Evolutionary conservation across 2,888 invertebrate genomes (phyloP), one percentile per base, ranked within the genome.

Genomic region (Zelleria hepariella): DNA sequence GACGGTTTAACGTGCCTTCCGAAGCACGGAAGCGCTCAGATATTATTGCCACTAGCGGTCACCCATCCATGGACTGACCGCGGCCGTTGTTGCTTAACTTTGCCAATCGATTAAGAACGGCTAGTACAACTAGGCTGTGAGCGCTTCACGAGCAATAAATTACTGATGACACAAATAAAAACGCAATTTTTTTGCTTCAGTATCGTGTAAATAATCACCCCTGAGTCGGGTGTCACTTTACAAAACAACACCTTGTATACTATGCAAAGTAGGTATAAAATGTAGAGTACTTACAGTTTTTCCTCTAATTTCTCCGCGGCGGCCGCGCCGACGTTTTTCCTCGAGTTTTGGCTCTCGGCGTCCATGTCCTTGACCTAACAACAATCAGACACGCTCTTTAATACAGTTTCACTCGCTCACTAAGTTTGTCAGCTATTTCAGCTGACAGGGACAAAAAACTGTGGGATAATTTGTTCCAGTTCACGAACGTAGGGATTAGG

Each of bases 281-380:
- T 23, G 23, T 23, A 23, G 1, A 7, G 23, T 53, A 81, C 87
- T 86, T 65, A 88, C 87, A 88, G 67, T 73, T 84, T 88, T 66
- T 86, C 86, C 67, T 86, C 85, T 6, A 87, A 72, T 56, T 77
- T 79, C 68, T 73, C 53, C 8, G 55, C 74, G 63, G 78, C 77
- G 3, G 77, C 70, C 58, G 70, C 63, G 78, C 77, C 4, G 78
- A 70, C 58, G 70, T 66, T 62, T 42, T 73, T 76, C 42, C 71
- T 72, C 4, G 78, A 77, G 65, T 72, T 76, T 62, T 82, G 86
- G 61, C 86, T 87, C 75, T 86, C 87, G 15, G 80, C 75, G 65
- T 88, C 87, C 1, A 79, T 76, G 67, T 86, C 86, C 73, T 86
- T 86, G 65, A 88, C 85, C 87, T 87, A 77, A 0, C 63, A 68